Evolutionary conservation across 2,888 invertebrate genomes (phyloP).

Genomic region (Plagodis pulveraria): DNA sequence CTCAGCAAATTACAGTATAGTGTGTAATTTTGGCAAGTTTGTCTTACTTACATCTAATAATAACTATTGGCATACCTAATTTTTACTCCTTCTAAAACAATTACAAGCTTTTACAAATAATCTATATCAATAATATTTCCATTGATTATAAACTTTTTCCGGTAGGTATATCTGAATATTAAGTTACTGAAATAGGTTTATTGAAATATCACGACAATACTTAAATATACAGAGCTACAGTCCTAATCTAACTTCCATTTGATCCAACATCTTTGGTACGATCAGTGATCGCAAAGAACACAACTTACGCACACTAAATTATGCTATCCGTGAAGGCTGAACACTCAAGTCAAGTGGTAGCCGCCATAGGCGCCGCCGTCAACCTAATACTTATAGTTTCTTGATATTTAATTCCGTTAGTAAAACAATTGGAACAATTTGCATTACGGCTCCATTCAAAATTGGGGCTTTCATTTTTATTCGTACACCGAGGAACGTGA

Average conservation of each 20-base stretch:
- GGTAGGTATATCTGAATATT: neutral
- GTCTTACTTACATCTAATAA: neutral
- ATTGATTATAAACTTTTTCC: too few species aligned
- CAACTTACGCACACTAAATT: constrained; percentile 35
- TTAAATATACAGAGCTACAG: constrained; percentile 39
- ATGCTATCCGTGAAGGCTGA: constrained; percentile 28
- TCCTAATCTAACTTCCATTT: constrained; percentile 42
- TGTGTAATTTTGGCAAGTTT: constrained; percentile 9
- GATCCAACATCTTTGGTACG: constrained; percentile 81
- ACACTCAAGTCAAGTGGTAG: constrained; percentile 50
- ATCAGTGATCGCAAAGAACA: constrained; percentile 72
- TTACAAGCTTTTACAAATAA: too few species aligned
- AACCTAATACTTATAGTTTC: neutral
- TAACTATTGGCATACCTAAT: too few species aligned
- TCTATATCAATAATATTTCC: too few species aligned
- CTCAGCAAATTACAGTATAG: neutral
- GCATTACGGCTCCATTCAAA: constrained; percentile 19
- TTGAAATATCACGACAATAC: neutral
- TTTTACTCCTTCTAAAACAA: too few species aligned
- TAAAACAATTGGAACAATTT: too few species aligned
- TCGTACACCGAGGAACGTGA: constrained; percentile 30
- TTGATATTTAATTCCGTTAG: neutral
- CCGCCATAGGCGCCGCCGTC: constrained; percentile 23
- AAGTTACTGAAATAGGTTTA: neutral
- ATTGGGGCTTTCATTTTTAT: constrained; percentile 34